phyloP scores from a whole-genome alignment of 1,140 invertebrate species.

The Prorops nasuta region DNA sequence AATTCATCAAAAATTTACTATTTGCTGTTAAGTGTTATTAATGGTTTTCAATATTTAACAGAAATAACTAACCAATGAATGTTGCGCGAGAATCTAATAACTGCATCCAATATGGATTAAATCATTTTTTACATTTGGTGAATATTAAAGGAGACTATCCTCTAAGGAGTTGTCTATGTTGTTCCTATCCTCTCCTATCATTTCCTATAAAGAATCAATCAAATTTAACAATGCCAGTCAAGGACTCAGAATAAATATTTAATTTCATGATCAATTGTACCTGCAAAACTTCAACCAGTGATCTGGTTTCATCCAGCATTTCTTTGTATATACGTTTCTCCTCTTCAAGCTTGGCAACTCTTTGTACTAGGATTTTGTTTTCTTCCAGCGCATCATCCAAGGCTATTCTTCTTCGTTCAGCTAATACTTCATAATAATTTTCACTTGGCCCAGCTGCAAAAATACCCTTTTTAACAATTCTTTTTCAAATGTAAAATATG shows the following conservation, averaged over 20 bases:
- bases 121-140: neutral
- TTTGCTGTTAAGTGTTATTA: too few species aligned
- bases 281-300: conserved; percentile 67
- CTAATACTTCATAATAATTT: conserved; percentile 68
- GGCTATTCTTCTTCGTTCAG: conserved; percentile 64
- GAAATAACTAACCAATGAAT: too few species aligned
- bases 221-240: too few species aligned
- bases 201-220: conserved; percentile 45
- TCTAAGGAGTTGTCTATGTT: conserved; percentile 51
- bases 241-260: too few species aligned
- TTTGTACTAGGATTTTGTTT: conserved; percentile 55
- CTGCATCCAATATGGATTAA: too few species aligned
- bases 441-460: conserved; percentile 59
- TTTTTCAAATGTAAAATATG: conserved; percentile 4
- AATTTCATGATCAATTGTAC: too few species aligned
- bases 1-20: too few species aligned
- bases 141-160: conserved; percentile 35
- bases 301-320: conserved; percentile 67
- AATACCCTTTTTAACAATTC: neutral
- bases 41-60: too few species aligned
- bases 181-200: conserved; percentile 48
- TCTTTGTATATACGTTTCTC: conserved; percentile 65
- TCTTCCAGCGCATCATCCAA: conserved; percentile 66
- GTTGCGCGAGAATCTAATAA: too few species aligned
- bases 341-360: conserved; percentile 61